Base-by-base conservation (phyloP, 2,113 vertebrate genomes). In the Abramis brama region DNA sequence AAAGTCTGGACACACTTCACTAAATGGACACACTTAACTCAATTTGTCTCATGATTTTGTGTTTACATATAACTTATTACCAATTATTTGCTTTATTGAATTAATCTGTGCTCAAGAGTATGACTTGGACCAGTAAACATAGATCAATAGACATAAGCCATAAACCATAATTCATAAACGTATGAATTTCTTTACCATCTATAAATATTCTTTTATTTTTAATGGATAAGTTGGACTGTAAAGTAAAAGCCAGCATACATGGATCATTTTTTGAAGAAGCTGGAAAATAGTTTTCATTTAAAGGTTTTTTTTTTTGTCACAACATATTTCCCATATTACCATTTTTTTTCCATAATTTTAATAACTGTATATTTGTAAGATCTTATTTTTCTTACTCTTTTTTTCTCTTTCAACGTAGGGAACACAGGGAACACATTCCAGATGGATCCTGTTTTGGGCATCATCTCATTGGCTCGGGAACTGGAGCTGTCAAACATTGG, bases 391-490 rank as follows among this genome's bases (percentile, higher is more conserved):
- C 11, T 30, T 8, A 39, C 11, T 25, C 21, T 27, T 1, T 50
- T 50, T 89, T 73, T 91, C 81, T 93, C 62, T 68, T 88, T 88
- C 66, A 12, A 52, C 71, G 85, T 92, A 99, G 98, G 98, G 39
- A 99, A 99, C 89, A 96, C 95, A 0, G 97, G 96, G 68, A 97
- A 96, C 91, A 94, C 96, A 0, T 99, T 99, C 92, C 95, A 95
- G 90, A 97, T 99, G 0, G 98, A 99, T 88, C 96, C 97, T 9
- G 94, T 97, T 91, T 92, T 99, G 89, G 98, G 98, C 43, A 97
- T 97, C 90, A 96, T 99, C 85, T 95, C 95, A 0, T 91, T 99
- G 86, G 93, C 96, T 74, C 96, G 95, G 88, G 97, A 98, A 79
- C 94, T 98, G 88, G 97, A 99, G 89, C 92, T 98, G 89, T 95